Percentiles rank a stretch among this genome's conserved stretches.
phyloP scores from a whole-genome alignment of 2,113 vertebrate species.

The Grammatotria lemairii region DNA sequence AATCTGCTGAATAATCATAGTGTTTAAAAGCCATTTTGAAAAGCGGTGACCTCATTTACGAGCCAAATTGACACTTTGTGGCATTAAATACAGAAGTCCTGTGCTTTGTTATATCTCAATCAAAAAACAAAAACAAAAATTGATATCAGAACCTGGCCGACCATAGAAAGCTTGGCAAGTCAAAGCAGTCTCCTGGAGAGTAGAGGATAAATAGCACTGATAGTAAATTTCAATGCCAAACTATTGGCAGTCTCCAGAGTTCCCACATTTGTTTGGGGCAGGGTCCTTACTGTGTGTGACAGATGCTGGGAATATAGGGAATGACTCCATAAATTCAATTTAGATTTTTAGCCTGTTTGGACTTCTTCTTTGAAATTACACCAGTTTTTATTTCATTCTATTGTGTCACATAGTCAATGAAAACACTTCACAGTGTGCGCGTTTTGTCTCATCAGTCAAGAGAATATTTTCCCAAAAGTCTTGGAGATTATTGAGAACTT shows the following conservation, averaged over 20 bases:
- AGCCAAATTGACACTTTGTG: not conserved
- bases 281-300: not conserved
- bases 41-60: not conserved
- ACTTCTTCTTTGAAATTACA: not conserved
- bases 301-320: not conserved
- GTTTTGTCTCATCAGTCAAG: not conserved
- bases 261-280: not conserved
- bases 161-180: not conserved
- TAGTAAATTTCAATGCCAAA: not conserved
- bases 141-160: not conserved
- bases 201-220: not conserved
- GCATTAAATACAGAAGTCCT: not conserved
- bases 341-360: not conserved
- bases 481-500: not conserved
- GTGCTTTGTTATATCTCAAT: not conserved
- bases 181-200: not conserved
- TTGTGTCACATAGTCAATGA: not conserved
- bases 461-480: not conserved
- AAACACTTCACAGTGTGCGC: not conserved
- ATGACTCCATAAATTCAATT: not conserved
- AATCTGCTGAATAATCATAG: slow-evolving; percentile 34
- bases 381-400: not conserved
- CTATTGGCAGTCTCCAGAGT: not conserved
- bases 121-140: not conserved
- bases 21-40: not conserved